Evolutionary conservation across 64 coral and sea anemone genomes (phyloP).

Genomic region (Stichodactyla helianthus): DNA sequence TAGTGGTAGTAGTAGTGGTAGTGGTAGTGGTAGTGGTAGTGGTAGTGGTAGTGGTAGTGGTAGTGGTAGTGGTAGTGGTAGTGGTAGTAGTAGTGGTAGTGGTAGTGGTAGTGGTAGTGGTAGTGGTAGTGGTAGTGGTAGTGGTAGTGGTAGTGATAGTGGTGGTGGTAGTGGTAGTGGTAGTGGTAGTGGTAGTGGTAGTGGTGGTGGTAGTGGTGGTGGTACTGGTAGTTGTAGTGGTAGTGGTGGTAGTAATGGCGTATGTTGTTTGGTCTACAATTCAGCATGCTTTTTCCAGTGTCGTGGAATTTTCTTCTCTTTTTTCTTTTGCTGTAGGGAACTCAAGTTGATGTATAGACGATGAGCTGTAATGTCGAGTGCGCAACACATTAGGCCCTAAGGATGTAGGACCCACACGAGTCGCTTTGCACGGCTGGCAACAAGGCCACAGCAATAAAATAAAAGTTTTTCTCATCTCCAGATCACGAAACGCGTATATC

Average conservation of each 20-base stretch:
- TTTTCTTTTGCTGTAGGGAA: background rate
- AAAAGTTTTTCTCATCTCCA: constrained; percentile 77
- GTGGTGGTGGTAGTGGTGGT: too few species aligned
- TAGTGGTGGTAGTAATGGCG: too few species aligned
- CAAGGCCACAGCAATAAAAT: constrained; percentile 13
- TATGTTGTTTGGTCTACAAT: too few species aligned
- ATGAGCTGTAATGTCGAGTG: constrained; percentile 12
- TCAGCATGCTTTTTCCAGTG: too few species aligned
- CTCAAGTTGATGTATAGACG: background rate
- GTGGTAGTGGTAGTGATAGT: background rate
- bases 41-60: background rate
- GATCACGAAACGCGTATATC: constrained; percentile 70
- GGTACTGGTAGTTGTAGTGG: too few species aligned
- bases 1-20: background rate
- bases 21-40: background rate
- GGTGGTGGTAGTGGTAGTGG: too few species aligned
- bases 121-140: background rate
- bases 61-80: background rate
- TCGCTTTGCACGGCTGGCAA: background rate
- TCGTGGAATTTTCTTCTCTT: background rate
- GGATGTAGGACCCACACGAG: background rate
- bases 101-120: constrained; percentile 3
- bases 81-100: background rate
- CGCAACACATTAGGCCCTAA: background rate
- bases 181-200: too few species aligned